Percentiles rank a stretch among this genome's conserved stretches.
phyloP scores from a whole-genome alignment of 2,797 vertebrate species.

The Myotis daubentonii region DNA sequence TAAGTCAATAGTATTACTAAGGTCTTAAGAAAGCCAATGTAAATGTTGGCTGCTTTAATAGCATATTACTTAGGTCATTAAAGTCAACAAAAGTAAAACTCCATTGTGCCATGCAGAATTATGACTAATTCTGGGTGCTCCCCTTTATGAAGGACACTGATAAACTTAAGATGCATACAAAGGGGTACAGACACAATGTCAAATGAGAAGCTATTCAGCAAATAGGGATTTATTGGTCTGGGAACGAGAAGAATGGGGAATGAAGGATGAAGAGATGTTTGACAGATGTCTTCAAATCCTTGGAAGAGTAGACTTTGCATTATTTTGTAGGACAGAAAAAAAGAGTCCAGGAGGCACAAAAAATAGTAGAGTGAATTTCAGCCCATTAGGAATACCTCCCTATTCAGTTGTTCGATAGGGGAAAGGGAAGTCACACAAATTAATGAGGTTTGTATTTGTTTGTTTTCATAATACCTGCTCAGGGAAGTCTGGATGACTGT shows the following conservation, averaged over 20 bases:
- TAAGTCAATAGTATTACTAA: slow-evolving; percentile 43
- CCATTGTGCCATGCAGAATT: background rate
- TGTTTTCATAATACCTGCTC: background rate
- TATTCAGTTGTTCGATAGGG: background rate
- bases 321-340: background rate
- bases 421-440: background rate
- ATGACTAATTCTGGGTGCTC: slow-evolving; percentile 27
- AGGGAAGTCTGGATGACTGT: background rate
- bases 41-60: slow-evolving; percentile 65
- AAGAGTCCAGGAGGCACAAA: background rate
- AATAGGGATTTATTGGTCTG: background rate
- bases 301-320: background rate
- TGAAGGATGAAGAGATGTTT: background rate
- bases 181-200: background rate
- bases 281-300: background rate
- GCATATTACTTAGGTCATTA: slow-evolving; percentile 44
- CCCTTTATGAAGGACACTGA: background rate
- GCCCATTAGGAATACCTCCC: background rate
- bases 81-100: slow-evolving; percentile 62
- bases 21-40: slow-evolving; percentile 43
- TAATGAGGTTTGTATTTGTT: background rate
- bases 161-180: background rate
- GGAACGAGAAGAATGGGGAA: background rate
- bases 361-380: background rate
- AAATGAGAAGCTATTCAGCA: background rate